Evolutionary conservation across 2,797 vertebrate genomes (phyloP).

Genomic region (Lutjanus campechanus): DNA sequence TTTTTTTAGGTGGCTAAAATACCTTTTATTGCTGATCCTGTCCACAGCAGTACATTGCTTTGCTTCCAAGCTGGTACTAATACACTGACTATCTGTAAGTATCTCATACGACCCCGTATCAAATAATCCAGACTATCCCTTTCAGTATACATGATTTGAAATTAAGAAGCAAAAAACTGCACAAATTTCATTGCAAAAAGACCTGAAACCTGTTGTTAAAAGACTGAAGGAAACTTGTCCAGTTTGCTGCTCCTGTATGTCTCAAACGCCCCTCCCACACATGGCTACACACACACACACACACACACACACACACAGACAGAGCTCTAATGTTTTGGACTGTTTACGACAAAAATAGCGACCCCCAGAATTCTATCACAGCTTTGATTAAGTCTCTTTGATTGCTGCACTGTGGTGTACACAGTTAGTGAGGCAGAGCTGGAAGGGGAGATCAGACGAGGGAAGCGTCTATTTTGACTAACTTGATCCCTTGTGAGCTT

Average conservation of each 20-base stretch:
- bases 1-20: no score
- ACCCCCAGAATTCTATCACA: conserved; percentile 55
- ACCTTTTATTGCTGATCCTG: no score
- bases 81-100: no score
- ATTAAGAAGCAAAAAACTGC: not conserved
- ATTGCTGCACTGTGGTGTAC: conserved; percentile 48
- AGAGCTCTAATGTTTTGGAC: conserved; percentile 14
- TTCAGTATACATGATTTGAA: not conserved
- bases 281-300: not conserved
- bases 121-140: no score
- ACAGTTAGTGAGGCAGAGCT: conserved; percentile 29
- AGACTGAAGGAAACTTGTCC: conserved; percentile 2
- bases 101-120: no score
- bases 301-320: not conserved
- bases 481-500: conserved; percentile 23
- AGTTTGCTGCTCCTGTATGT: not conserved
- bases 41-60: no score
- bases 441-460: conserved; percentile 22
- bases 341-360: conserved; percentile 28
- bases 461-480: conserved; percentile 30
- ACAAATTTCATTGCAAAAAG: conserved; percentile 17
- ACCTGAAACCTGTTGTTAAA: conserved; percentile 4
- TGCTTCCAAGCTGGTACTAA: no score
- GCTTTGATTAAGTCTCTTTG: conserved; percentile 69
- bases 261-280: not conserved